Conservation (phyloP, 2,113 vertebrate genomes). For the Apistogramma diplotaenia region DNA sequence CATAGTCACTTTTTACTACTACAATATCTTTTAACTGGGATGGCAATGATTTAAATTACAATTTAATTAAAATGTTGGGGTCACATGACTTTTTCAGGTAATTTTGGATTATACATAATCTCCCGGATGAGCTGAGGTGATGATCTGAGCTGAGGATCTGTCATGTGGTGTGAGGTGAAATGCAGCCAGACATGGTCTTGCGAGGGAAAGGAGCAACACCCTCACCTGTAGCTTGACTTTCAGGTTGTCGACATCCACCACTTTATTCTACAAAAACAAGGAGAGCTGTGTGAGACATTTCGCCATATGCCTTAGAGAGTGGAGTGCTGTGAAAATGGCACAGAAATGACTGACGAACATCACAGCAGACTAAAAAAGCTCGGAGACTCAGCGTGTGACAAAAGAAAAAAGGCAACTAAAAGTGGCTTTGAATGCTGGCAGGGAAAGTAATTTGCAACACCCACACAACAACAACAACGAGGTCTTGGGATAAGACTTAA, state of each 20-base stretch:
- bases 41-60: not conserved
- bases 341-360: constrained; percentile 27
- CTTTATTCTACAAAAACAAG: constrained; percentile 86
- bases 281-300: constrained; percentile 20
- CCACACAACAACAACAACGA: constrained; percentile 64
- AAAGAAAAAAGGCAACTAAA: constrained; percentile 49
- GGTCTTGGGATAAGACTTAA: constrained; percentile 71
- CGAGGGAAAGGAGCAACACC: not conserved
- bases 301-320: constrained; percentile 21
- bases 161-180: not conserved
- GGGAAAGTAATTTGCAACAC: constrained; percentile 62
- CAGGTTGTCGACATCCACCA: constrained; percentile 88
- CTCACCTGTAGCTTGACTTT: constrained; percentile 89
- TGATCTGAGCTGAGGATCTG: not conserved
- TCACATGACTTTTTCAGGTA: not conserved
- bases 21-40: not conserved
- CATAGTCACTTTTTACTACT: not conserved
- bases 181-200: not conserved
- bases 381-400: constrained; percentile 32
- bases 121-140: not conserved
- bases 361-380: constrained; percentile 13
- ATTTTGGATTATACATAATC: not conserved
- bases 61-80: not conserved
- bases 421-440: constrained; percentile 56
- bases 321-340: not conserved